Conservation (phyloP, 2,113 vertebrate species). For the Nannospalax galili region DNA sequence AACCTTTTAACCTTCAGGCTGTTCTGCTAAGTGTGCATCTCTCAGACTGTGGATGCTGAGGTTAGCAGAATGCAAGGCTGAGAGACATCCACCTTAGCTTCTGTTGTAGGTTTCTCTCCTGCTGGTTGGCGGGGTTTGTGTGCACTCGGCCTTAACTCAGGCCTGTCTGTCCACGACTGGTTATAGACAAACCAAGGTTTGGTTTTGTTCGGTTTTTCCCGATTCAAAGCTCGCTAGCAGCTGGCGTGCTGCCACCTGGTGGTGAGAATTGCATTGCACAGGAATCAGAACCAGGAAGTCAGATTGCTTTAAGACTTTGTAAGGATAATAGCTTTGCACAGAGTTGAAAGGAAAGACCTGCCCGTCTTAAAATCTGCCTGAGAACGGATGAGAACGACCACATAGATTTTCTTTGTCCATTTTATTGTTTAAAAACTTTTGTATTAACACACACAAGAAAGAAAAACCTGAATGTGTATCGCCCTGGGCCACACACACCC, state of each 20-base stretch:
- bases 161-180: neutral
- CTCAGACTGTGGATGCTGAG: slow-evolving; percentile 56
- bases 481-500: neutral
- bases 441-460: neutral
- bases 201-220: no score
- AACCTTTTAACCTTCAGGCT: slow-evolving; percentile 65
- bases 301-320: neutral
- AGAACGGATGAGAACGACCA: neutral
- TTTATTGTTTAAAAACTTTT: neutral
- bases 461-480: no score
- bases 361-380: neutral
- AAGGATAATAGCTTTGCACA: fast-evolving
- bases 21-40: slow-evolving; percentile 46
- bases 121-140: neutral
- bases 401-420: fast-evolving
- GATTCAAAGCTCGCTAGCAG: neutral
- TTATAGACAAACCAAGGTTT: neutral
- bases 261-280: fast-evolving
- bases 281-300: no score
- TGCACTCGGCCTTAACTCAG: slow-evolving; percentile 41
- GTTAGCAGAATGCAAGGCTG: slow-evolving; percentile 64
- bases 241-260: slow-evolving; percentile 14
- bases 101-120: slow-evolving; percentile 23
- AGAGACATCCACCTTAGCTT: slow-evolving; percentile 58
- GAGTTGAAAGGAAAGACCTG: neutral